Evolutionary conservation across 2,888 invertebrate species (phyloP).

Genomic region (Glaucopsyche alexis): DNA sequence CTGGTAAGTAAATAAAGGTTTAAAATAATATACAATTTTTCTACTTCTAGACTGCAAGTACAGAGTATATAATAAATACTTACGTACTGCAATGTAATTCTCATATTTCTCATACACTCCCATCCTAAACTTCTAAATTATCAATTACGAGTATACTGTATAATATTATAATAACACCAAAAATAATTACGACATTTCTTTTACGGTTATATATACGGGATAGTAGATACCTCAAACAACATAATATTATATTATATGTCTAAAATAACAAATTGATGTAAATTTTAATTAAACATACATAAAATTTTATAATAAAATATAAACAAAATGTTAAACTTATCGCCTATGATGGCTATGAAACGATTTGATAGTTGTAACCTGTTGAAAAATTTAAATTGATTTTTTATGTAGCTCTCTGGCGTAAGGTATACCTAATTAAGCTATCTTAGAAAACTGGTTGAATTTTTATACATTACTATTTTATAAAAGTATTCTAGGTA

Average conservation of each 20-base stretch:
- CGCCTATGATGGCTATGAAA: no score
- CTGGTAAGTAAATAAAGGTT: no score
- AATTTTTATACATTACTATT: not conserved
- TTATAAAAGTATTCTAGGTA: no score
- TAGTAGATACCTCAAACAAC: slow-evolving; percentile 1
- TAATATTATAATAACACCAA: not conserved
- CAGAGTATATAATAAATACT: no score
- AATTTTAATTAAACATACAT: slow-evolving; percentile 11
- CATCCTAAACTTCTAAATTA: no score
- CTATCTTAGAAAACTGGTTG: slow-evolving; percentile 3
- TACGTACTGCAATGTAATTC: no score
- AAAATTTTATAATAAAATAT: slow-evolving; percentile 3
- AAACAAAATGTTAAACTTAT: slow-evolving; percentile 6
- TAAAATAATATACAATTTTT: no score
- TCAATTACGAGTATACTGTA: no score
- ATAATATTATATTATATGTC: not conserved
- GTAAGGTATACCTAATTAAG: not conserved
- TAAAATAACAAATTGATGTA: slow-evolving; percentile 5
- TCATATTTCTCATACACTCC: no score
- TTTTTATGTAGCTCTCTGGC: not conserved
- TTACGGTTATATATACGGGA: not conserved
- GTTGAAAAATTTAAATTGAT: not conserved
- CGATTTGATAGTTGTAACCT: slow-evolving; percentile 18
- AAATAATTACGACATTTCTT: not conserved
- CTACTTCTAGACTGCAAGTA: no score